Evolutionary conservation across 2,113 vertebrate species (phyloP).

Genomic region (Tympanuchus pallidicinctus): DNA sequence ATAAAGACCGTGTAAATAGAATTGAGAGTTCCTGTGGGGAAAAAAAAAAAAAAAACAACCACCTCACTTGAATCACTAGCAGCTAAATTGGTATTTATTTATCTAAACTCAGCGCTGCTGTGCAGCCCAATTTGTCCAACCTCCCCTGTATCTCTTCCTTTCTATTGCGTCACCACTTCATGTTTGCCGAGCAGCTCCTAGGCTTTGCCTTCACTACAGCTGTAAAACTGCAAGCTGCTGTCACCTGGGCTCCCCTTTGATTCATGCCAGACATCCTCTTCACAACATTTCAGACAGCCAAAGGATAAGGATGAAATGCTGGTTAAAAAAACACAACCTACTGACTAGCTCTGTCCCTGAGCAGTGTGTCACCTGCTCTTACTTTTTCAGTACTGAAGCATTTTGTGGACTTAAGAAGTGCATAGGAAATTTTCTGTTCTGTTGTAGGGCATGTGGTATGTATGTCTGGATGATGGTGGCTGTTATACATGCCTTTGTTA

Average conservation of each 20-base stretch:
- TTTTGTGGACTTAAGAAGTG: background rate
- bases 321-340: background rate
- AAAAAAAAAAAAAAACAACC: background rate
- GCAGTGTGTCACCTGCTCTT: background rate
- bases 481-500: background rate
- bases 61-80: background rate
- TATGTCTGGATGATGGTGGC: background rate
- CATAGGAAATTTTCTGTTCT: background rate
- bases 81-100: background rate
- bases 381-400: background rate
- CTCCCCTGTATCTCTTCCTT: background rate
- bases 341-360: background rate
- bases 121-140: background rate
- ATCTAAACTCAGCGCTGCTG: background rate
- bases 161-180: background rate
- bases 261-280: background rate
- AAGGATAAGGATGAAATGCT: background rate
- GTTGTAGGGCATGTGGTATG: background rate
- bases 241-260: background rate
- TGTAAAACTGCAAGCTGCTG: background rate
- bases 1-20: background rate
- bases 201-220: background rate
- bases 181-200: background rate
- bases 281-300: too few species aligned
- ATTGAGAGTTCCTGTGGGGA: background rate